phyloP scores from a whole-genome alignment of 2,797 vertebrate genomes.

The Lepus townsendii region DNA sequence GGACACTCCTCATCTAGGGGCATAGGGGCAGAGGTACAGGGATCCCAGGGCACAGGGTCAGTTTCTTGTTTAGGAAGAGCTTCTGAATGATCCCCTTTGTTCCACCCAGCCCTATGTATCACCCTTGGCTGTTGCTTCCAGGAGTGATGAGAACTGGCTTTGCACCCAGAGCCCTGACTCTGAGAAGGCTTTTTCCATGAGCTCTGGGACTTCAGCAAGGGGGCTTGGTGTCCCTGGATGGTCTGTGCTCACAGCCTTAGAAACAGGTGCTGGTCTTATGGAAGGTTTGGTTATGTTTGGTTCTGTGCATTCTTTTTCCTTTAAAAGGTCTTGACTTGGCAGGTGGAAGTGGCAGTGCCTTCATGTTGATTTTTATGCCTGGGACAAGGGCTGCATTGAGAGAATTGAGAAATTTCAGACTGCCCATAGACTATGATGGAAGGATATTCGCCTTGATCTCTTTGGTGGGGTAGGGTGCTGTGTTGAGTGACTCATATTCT shows the following conservation, averaged over 20 bases:
- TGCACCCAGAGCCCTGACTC: slow-evolving; percentile 53
- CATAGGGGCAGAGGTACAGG: slow-evolving; percentile 93
- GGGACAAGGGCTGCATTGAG: slow-evolving; percentile 95
- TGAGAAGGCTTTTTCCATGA: slow-evolving; percentile 86
- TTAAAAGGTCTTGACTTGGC: slow-evolving; percentile 94
- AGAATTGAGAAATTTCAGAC: slow-evolving; percentile 94
- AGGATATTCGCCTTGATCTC: slow-evolving; percentile 98
- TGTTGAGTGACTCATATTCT: slow-evolving; percentile 96
- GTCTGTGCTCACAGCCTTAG: slow-evolving; percentile 91
- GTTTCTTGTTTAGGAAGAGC: slow-evolving; percentile 95
- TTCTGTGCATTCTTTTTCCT: slow-evolving; percentile 89
- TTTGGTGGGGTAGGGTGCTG: slow-evolving; percentile 93
- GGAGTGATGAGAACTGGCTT: slow-evolving; percentile 88
- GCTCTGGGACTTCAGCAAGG: slow-evolving; percentile 91
- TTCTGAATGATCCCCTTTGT: slow-evolving; percentile 96
- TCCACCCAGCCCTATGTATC: slow-evolving; percentile 92
- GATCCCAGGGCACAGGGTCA: slow-evolving; percentile 94
- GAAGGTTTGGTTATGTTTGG: slow-evolving; percentile 89
- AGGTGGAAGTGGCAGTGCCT: slow-evolving; percentile 93
- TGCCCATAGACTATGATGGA: slow-evolving; percentile 95
- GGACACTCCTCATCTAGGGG: slow-evolving; percentile 95
- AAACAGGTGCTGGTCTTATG: slow-evolving; percentile 89
- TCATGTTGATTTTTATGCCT: slow-evolving; percentile 97
- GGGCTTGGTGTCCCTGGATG: slow-evolving; percentile 93
- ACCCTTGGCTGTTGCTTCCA: slow-evolving; percentile 93